phyloP scores from a whole-genome alignment of 2,113 vertebrate genomes.

The Lynx canadensis region DNA sequence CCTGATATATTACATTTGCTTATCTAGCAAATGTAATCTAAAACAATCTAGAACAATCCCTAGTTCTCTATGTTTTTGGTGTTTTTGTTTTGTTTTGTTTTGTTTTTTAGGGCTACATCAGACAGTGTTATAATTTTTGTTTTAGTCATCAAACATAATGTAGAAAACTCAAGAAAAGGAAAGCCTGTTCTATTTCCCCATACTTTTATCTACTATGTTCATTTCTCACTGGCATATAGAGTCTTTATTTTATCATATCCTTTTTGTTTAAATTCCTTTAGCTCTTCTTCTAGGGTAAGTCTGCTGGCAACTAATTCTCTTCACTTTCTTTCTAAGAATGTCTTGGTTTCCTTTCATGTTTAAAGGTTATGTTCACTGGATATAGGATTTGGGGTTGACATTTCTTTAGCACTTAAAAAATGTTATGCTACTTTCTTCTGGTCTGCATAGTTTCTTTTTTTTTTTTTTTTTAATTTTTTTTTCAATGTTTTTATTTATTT shows the following conservation, averaged over 20 bases:
- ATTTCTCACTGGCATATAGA: neutral
- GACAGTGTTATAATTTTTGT: neutral
- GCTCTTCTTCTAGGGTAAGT: neutral
- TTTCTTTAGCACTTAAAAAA: conserved; percentile 7
- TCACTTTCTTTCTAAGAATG: neutral
- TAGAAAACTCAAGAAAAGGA: neutral
- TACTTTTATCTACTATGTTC: neutral
- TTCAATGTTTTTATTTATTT: no score
- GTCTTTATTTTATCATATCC: neutral
- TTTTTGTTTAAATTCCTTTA: neutral
- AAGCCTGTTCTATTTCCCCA: neutral
- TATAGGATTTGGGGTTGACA: neutral
- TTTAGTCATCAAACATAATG: neutral
- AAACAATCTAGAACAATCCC: neutral
- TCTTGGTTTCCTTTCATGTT: neutral
- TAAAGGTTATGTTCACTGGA: neutral
- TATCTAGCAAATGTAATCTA: neutral
- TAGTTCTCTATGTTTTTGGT: neutral
- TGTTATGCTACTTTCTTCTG: neutral
- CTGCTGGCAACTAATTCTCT: neutral
- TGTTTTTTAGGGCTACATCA: neutral
- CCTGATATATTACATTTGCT: neutral
- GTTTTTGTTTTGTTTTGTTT: neutral
- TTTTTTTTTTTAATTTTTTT: no score
- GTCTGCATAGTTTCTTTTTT: neutral